A percentile compares a stretch with the other conserved stretches of the same genome.
These are phyloP conservation scores for Andricus grossulariae DNA, from an alignment of 1,140 invertebrate species.

Conservation along the genomic window DNA sequence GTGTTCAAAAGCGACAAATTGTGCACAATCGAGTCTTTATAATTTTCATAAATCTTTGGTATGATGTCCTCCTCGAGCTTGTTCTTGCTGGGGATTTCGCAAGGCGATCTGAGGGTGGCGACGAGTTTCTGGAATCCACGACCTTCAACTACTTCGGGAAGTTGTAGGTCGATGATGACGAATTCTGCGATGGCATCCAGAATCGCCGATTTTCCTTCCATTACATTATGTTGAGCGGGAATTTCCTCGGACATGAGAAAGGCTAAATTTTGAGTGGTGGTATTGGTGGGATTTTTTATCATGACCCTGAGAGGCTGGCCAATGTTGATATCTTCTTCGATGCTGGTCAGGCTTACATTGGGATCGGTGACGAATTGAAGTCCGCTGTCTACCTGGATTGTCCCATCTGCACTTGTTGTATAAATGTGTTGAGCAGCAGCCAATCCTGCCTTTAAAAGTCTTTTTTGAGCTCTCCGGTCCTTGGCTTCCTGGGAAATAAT, in stretches of 20 bases:
- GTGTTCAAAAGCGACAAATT: conserved; percentile 60
- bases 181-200: conserved; percentile 75
- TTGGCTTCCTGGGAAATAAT: conserved; percentile 65
- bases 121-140: conserved; percentile 76
- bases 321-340: conserved; percentile 68
- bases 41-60: conserved; percentile 74
- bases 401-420: conserved; percentile 73
- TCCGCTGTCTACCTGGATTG: conserved; percentile 73
- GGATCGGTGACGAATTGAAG: conserved; percentile 74
- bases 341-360: conserved; percentile 63
- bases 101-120: conserved; percentile 74
- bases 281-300: conserved; percentile 61
- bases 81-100: conserved; percentile 76
- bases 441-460: conserved; percentile 64
- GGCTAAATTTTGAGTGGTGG: conserved; percentile 58
- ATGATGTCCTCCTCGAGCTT: conserved; percentile 76
- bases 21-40: conserved; percentile 66
- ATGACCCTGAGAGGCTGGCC: conserved; percentile 67
- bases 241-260: conserved; percentile 65
- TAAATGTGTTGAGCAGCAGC: conserved; percentile 69
- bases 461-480: conserved; percentile 71
- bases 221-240: conserved; percentile 47
- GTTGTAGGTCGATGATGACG: conserved; percentile 73
- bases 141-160: conserved; percentile 75
- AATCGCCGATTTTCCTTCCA: conserved; percentile 58